Conservation (phyloP, 1,140 invertebrate genomes). For the Ylistrum balloti region DNA sequence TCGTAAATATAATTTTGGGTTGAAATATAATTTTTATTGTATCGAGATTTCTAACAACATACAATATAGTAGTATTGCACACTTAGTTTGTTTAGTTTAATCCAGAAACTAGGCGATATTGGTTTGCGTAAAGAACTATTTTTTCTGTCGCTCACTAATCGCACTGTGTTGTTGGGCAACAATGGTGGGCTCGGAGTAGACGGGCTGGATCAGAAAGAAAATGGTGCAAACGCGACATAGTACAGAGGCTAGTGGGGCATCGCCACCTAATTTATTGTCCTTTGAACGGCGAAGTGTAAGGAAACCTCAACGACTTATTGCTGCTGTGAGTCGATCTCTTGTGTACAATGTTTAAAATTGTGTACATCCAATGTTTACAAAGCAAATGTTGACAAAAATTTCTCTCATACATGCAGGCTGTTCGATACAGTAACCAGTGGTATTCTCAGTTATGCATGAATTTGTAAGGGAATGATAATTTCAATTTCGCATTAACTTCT, state of each 20-base stretch:
- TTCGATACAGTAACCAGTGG: too few relatives aligned
- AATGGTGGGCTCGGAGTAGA: constrained; percentile 13
- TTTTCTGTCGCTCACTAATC: constrained; percentile 21
- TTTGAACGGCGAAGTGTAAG: constrained; percentile 52
- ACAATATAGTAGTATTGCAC: background rate
- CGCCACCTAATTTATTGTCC: constrained; percentile 62
- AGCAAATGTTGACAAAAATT: background rate
- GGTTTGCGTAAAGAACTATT: background rate
- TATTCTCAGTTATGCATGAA: too few relatives aligned
- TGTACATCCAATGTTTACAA: background rate
- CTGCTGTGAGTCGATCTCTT: constrained; percentile 46
- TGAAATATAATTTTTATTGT: background rate
- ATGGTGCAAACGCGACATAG: constrained; percentile 74
- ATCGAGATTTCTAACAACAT: background rate
- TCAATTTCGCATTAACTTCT: too few relatives aligned
- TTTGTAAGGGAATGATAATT: too few relatives aligned
- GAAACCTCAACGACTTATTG: constrained; percentile 20
- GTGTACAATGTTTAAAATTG: background rate
- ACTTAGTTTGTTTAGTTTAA: background rate
- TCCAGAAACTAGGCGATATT: background rate
- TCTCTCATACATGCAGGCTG: too few relatives aligned
- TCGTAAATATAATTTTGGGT: background rate
- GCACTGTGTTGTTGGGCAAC: constrained; percentile 46
- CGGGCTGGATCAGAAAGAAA: constrained; percentile 44
- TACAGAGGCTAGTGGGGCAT: constrained; percentile 62